Evolutionary conservation across 2,888 invertebrate genomes (phyloP), one percentile per base, ranked within the genome.

Genomic region (Cheilosia vulpina): DNA sequence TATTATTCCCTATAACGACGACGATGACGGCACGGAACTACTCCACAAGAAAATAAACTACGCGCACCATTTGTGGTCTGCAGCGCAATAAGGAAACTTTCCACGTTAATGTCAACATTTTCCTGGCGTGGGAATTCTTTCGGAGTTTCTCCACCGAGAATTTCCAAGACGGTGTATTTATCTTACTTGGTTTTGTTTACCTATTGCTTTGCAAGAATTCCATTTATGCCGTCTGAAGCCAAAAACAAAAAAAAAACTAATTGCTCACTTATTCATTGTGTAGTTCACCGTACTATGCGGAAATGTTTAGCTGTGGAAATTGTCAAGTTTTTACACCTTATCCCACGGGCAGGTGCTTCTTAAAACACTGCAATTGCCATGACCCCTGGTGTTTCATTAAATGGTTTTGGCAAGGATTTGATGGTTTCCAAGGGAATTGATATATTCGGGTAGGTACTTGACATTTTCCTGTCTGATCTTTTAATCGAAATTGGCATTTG

Each of bases 51-150:
- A 45, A 60, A 60, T 60, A 52, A 52, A 50, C 34, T 50, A 50
- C 50, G 17, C 17, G 47, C 60, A 50, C 60, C 60, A 62, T 52
- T 72, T 72, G 60, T 4, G 60, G 71, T 72, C 52, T 52, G 41
- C 27, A 62, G 60, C 50, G 52, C 50, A 52, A 53, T 52, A 52
- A 60, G 52, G 27, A 72, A 72, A 62, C 50, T 72, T 72, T 72
- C 19, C 7, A 7, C 52, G 43, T 72, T 72, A 60, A 60, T 60
- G 60, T 34, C 11, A 60, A 50, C 71, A n/a, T 60, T 38, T 50
- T n/a, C 17, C 60, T 24, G 45, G 17, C 19, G 19, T 31, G 45
- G 17, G 45, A 68, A 31, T 45, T 68, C 47, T 58, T 58, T 24
- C n/a, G 4, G 3, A 52, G 27, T 17, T 58, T 38, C 52, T 50